Base-by-base conservation (phyloP, 2,797 vertebrate species). In the Girardinus metallicus region DNA sequence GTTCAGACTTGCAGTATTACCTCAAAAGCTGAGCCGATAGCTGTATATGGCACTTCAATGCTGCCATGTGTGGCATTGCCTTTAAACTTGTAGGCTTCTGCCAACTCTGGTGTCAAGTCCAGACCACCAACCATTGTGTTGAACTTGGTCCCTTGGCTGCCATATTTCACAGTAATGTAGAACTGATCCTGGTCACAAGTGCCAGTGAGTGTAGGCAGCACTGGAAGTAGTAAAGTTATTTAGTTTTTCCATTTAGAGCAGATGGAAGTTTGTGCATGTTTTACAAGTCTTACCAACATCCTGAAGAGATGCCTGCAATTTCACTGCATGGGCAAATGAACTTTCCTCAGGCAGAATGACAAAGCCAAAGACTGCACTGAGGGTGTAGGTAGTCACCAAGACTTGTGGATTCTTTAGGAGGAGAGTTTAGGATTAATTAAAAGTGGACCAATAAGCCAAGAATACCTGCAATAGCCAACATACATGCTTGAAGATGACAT, bases 151-250 rank as follows among this genome's bases (percentile, higher is more conserved):
- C 92, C 93, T 62, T 92, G 87, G 78, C 44, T 96, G 1, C 95
- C 95, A 18, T 88, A 93, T 36, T 70, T 83, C 31, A 95, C 91
- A 0, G 1, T 39, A 15, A 95, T 1, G n/a, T 93, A 86, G 76
- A 96, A 97, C 0, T 81, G n/a, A 0, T 76, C 86, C 0, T 89
- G 4, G 31, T 96, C 94, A 79, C 96, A 97, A 31, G 85, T 82
- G 21, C 94, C 96, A 51, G 78, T 64, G 21, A 96, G 21, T 1
- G 77, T 87, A 8, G 96, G 95, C 0, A 93, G 83, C 77, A 91
- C 96, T 96, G 0, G 0, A 62, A 29, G 36, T 13, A 9, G 49
- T 23, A 7, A 53, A 15, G 1, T 5, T 1, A 16, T 23, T 51
- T 74, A 18, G 16, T 11, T 41, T 26, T n/a, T 2, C 10, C 16